Percentiles rank a stretch among this genome's conserved stretches.
Conservation (phyloP, 1,140 invertebrate genomes). For the Sarcophaga bullata region DNA sequence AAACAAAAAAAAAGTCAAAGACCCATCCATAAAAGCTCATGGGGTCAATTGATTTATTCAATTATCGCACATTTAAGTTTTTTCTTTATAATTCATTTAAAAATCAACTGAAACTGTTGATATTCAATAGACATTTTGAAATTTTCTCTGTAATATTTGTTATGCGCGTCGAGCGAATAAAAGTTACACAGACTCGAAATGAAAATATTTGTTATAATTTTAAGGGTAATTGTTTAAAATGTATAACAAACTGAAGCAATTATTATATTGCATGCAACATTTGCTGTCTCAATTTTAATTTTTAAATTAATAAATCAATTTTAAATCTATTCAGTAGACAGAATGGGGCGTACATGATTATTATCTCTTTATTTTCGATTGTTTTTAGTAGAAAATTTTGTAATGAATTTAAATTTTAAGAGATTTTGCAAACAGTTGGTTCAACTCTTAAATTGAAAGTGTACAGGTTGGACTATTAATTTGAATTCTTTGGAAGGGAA, state of each 20-base stretch:
- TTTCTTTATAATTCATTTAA: neutral
- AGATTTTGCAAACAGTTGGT: too few relatives aligned
- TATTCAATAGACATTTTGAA: neutral
- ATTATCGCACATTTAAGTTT: slow-evolving; percentile 19
- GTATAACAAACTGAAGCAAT: neutral
- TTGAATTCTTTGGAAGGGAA: too few relatives aligned
- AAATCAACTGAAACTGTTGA: neutral
- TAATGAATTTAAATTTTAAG: too few relatives aligned
- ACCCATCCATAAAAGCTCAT: slow-evolving; percentile 14
- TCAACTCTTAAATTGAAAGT: too few relatives aligned
- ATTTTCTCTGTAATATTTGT: neutral
- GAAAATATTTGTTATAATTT: too few relatives aligned
- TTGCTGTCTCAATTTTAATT: neutral
- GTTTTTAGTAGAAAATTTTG: too few relatives aligned
- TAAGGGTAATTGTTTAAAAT: neutral
- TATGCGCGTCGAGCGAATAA: neutral
- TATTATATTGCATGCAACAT: neutral
- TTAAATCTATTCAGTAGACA: too few relatives aligned
- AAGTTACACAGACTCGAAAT: neutral
- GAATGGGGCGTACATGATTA: too few relatives aligned
- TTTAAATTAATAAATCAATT: too few relatives aligned
- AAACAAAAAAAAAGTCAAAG: slow-evolving; percentile 31
- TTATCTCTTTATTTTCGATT: too few relatives aligned
- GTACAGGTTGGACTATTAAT: too few relatives aligned
- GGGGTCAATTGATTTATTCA: slow-evolving; percentile 41